Evolutionary conservation across 1,140 invertebrate species (phyloP), one percentile per base, ranked within the genome.

Genomic region (Agrilus planipennis): DNA sequence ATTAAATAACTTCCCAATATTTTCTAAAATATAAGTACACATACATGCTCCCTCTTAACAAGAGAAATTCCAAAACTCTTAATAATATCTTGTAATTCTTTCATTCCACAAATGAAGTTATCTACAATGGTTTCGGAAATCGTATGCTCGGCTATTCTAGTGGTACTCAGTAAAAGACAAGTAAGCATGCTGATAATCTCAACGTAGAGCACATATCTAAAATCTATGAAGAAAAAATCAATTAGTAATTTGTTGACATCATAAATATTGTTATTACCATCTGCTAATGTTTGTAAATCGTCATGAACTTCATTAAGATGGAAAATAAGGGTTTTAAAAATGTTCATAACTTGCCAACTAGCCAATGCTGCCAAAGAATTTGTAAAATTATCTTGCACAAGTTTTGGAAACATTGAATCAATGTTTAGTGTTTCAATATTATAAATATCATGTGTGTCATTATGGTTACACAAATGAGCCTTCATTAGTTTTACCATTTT

Each of bases 1-100:
- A n/a, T n/a, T n/a, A n/a, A n/a, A n/a, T n/a, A n/a, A n/a, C n/a
- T n/a, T n/a, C n/a, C n/a, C n/a, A n/a, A n/a, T n/a, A n/a, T n/a
- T n/a, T n/a, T n/a, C n/a, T n/a, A n/a, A n/a, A n/a, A n/a, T n/a
- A n/a, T n/a, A n/a, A n/a, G n/a, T n/a, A 31, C 12, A 55, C 55
- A 49, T 53, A 61, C 59, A 52, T 61, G 55, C 50, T 60, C 51
- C 22, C 47, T 46, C 29, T 49, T 49, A 15, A 61, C 40, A 22
- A 61, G 42, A 20, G 36, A 17, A 10, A 30, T 42, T 18, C 54
- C 55, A 42, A 60, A 55, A 16, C 45, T 44, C 25, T 44, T 42
- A 22, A 61, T 40, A 18, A 55, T 42, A 14, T 28, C 36, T 42
- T 45, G 42, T 5, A 56, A 34, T 37, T 59, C 48, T 16, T 52